Base-by-base conservation (phyloP, 2,113 vertebrate genomes). In the Ictalurus punctatus region DNA sequence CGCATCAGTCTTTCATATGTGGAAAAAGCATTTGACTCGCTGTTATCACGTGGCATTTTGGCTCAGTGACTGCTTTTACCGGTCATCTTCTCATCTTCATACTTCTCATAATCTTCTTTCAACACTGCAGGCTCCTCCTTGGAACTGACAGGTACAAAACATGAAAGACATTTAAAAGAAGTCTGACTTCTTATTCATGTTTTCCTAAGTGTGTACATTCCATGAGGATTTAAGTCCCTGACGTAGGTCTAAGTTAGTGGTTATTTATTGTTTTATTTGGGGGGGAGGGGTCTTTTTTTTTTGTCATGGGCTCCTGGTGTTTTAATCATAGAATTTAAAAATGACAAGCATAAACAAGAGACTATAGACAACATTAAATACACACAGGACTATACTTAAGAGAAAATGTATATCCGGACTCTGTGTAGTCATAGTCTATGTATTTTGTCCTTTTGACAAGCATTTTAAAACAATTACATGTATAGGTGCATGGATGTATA, bases 11-110 rank as follows among this genome's bases (percentile, higher is more conserved):
- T 81, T 71, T 81, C 16, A 59, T 81, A 71, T 87, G 56, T 56
- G 54, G 48, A 23, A 88, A 65, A 88, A 88, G 83, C 65, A 88
- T 82, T 59, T 13, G 30, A 86, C 85, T 90, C 34, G 16, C 63
- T n/a, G 17, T 86, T 59, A 67, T 34, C 69, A 4, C 44, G 30
- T 48, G n/a, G 34, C 80, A 61, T 40, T 71, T 40, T 27, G n/a
- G 85, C 74, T 80, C 76, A 76, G 19, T 88, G 89, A 90, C 89
- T 91, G 92, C 92, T 88, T 90, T 90, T 91, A 92, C 89, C 89
- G 83, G 91, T 91, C 54, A 80, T 88, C 74, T 74, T 14, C 30
- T 89, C 90, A 76, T 30, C 40, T 69, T 54, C 14, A 52, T 48
- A n/a, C 48, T 54, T 48, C 59, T 79, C 40, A 44, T 65, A 30